Evolutionary conservation across 64 coral and sea anemone species (phyloP), one percentile per base, ranked within the genome.

Genomic region (Orbicella faveolata): DNA sequence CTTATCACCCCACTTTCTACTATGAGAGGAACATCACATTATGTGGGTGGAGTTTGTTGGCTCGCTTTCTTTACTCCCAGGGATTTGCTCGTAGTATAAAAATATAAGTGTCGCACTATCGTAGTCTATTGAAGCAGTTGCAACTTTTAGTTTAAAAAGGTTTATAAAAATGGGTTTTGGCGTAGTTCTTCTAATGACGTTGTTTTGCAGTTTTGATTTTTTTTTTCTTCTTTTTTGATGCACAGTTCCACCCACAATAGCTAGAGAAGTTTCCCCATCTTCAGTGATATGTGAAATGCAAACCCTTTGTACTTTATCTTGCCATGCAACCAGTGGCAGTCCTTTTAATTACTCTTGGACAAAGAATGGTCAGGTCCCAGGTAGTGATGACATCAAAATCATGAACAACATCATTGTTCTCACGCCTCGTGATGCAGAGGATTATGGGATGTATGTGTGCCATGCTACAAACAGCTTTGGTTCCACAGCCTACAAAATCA

Each of bases 371-470:
- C 36, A 78, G 41, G 17, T 39, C 18, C 37, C 41, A 78, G 21
- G 7, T 2, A 21, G 75, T 52, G 75, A 78, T 53, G 18, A 20
- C 39, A 39, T 78, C 6, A 78, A 78, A 23, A 17, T 78, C 6
- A 7, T 78, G 75, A 78, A 78, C 41, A 78, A 78, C 75, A 78
- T 8, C 21, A 52, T 78, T 23, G 21, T 52, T 21, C 16, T 78
- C 8, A 52, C 35, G 44, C 75, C 75, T n/a, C 37, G 36, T 44
- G 16, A 20, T 10, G 37, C 18, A 51, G 3, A 21, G 20, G 75
- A 78, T 78, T 78, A 53, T 78, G 75, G 75, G 20, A 41, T 52
- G 37, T 78, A 78, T 78, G 75, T 51, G 37, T 78, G 75, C 8
- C 0, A 78, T 20, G 75, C 75, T 78, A 44, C 44, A 51, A 51